Percentiles rank a stretch among this genome's conserved stretches.
Conservation (phyloP, 2,797 vertebrate genomes). For the Aselliscus stoliczkanus region DNA sequence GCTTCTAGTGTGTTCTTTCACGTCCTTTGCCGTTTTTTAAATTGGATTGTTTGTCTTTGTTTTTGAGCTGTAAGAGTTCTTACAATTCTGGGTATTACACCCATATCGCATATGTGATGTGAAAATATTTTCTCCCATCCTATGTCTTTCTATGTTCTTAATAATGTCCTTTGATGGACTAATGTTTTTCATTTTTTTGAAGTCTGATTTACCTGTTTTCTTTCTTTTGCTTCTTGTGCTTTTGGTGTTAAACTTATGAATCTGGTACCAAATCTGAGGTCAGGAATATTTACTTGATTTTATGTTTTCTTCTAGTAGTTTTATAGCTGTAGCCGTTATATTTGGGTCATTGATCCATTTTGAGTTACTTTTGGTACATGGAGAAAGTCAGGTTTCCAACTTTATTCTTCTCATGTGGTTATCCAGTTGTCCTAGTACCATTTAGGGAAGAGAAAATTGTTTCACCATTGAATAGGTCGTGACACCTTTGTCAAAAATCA, state of each 20-base stretch:
- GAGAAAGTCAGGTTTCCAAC: background rate
- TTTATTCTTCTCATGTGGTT: background rate
- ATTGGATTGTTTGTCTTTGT: background rate
- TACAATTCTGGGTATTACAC: background rate
- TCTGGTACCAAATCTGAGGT: background rate
- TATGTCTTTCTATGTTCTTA: constrained; percentile 14
- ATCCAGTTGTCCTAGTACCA: background rate
- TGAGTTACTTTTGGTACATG: background rate
- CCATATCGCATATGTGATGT: background rate
- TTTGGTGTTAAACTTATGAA: background rate
- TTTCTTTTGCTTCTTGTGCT: background rate
- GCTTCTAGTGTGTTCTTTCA: background rate
- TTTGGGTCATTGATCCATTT: background rate
- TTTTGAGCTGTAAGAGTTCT: constrained; percentile 26
- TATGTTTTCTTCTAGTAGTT: background rate
- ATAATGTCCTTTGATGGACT: background rate
- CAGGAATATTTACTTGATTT: background rate
- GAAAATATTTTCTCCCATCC: background rate
- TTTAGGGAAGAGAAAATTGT: background rate
- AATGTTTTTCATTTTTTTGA: background rate
- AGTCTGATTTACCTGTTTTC: background rate
- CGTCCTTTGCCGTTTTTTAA: background rate
- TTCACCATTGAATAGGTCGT: background rate
- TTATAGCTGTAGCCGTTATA: background rate
- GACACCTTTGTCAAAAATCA: background rate